A percentile compares a stretch with the other conserved stretches of the same genome.
phyloP scores from a whole-genome alignment of 2,888 invertebrate species.

The Campopleginae sp. region DNA sequence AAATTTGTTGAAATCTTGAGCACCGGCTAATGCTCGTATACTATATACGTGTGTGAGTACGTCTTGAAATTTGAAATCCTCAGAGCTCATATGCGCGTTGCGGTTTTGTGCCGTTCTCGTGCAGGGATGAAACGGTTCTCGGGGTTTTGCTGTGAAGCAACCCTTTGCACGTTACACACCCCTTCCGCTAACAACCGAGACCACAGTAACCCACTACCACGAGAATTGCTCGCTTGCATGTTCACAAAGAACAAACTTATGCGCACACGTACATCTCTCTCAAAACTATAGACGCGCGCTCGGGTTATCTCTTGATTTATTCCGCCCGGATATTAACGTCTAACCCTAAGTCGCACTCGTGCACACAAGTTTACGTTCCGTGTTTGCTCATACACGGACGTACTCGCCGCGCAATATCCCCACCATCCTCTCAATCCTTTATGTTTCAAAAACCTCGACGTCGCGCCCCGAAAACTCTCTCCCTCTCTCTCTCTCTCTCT shows the following conservation, averaged over 20 bases:
- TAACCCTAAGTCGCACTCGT: conserved; percentile 59
- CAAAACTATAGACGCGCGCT: conserved; percentile 31
- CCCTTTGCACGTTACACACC: conserved; percentile 48
- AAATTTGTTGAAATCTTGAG: background rate
- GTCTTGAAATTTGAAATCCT: conserved; percentile 57
- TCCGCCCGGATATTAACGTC: conserved; percentile 68
- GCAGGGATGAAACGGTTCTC: conserved; percentile 45
- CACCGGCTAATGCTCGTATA: background rate
- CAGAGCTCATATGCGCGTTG: conserved; percentile 35
- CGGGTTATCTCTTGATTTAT: conserved; percentile 67
- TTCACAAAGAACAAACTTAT: conserved; percentile 9
- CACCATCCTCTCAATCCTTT: background rate
- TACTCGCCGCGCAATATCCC: background rate
- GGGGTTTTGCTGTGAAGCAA: conserved; percentile 54
- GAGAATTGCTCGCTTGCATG: background rate
- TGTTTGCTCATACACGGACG: conserved; percentile 26
- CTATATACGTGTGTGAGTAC: conserved; percentile 11
- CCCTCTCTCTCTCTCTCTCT: too few relatives aligned
- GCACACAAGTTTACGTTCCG: conserved; percentile 26
- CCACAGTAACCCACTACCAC: conserved; percentile 31
- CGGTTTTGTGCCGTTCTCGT: conserved; percentile 37
- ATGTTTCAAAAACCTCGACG: background rate
- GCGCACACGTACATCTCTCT: background rate
- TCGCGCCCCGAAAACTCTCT: background rate
- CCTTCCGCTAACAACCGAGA: conserved; percentile 57